A percentile compares a stretch with the other conserved stretches of the same genome.
These are phyloP conservation scores for Orthosia gracilis DNA, from an alignment of 2,888 invertebrate species.

Conservation along the genomic window DNA sequence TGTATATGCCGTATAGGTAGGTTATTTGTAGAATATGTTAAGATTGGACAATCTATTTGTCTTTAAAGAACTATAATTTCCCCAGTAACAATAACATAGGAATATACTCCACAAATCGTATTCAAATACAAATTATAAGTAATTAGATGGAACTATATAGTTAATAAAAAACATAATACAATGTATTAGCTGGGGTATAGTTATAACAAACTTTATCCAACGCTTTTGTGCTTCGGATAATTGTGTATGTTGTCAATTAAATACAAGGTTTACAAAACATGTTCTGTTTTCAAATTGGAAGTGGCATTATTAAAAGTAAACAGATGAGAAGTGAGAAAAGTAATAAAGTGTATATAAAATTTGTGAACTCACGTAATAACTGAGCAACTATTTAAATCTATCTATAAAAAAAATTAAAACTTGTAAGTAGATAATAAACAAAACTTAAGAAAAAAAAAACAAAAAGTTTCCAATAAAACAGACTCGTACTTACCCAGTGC, in stretches of 20 bases:
- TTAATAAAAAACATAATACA: not conserved
- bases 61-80: not conserved
- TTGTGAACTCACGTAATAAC: not conserved
- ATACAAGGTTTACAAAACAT: not conserved
- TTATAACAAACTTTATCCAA: not conserved
- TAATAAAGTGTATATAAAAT: not conserved
- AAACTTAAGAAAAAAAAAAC: slow-evolving; percentile 14
- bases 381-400: not conserved
- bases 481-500: slow-evolving; percentile 96
- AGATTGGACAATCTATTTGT: not conserved
- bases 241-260: not conserved
- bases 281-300: not conserved
- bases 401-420: not conserved
- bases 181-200: not conserved
- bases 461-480: slow-evolving; percentile 13
- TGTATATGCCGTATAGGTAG: too few species aligned
- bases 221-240: not conserved
- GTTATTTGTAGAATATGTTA: too few species aligned
- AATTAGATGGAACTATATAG: not conserved
- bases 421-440: slow-evolving; percentile 11
- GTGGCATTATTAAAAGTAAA: not conserved
- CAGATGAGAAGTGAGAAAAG: not conserved
- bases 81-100: not conserved
- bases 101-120: not conserved
- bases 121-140: not conserved